Base-by-base conservation (phyloP, 2,113 vertebrate genomes). In the Gambusia affinis region DNA sequence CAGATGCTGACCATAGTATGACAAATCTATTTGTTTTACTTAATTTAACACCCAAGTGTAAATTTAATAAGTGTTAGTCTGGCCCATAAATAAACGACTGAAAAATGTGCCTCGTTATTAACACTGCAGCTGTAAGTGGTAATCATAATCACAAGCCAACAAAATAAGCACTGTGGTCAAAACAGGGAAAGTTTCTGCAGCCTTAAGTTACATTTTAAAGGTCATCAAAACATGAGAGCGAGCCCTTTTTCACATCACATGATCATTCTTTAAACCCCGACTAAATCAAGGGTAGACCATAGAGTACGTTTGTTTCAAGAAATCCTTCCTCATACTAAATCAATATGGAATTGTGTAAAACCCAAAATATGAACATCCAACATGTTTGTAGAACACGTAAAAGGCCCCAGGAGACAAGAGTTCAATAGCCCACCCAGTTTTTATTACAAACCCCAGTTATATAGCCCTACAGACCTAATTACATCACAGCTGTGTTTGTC, bases 101-200 rank as follows among this genome's bases (percentile, higher is more conserved):
- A 66, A 77, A 81, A 87, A 65, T 47, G 81, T 79, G 70, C 68
- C 19, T 60, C 66, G 54, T 64, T 24, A 12, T 70, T 42, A 71
- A 31, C 7, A 19, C 28, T 62, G 29, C 14, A 62, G 4, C 6
- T 28, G 15, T 62, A 30, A 30, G 12, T 17, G 29, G 2, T 15
- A 62, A 62, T 29, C 4, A 27, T 19, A 33, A 31, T 63, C 30
- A 19, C 29, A 63, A 63, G 30, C 61, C 17, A 4, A 47, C 44
- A 31, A 31, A 19, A 27, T 14, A 31, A 22, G 24, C 30, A 31
- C 7, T 31, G 15, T 44, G 7, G 64, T 42, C 27, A 27, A 15
- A 39, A 39, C 51, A 3, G 22, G 22, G 12, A 7, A 42, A 42
- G 64, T 42, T 27, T 42, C 37, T 66, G 73, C 3, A 19, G 47